These are phyloP conservation scores for Peromyscus eremicus DNA, from an alignment of 2,797 vertebrate species.

Conservation along the genomic window DNA sequence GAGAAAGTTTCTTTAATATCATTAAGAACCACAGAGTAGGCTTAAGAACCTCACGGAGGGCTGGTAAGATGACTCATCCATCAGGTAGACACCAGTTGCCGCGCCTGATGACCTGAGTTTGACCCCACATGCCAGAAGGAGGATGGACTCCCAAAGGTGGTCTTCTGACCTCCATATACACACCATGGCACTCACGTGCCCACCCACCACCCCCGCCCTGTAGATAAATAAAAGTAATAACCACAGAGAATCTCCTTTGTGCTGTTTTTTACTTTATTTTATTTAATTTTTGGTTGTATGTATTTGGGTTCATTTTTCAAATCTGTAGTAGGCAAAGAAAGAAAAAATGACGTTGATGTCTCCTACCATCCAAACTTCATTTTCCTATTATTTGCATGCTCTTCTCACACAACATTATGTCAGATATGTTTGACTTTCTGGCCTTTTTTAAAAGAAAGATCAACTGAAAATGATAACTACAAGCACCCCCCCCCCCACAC, in stretches of 20 bases:
- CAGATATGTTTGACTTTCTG: neutral
- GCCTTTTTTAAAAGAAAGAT: neutral
- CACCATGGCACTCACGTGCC: neutral
- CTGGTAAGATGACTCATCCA: neutral
- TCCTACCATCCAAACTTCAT: slow-evolving; percentile 31
- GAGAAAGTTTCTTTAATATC: neutral
- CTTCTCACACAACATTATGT: slow-evolving; percentile 9
- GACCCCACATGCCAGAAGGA: neutral
- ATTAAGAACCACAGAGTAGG: neutral
- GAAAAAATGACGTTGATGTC: neutral
- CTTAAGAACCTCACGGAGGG: neutral
- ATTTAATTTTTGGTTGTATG: neutral
- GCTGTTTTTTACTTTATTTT: neutral
- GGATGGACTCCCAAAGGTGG: neutral
- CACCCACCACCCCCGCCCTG: too few relatives aligned
- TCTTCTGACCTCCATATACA: neutral
- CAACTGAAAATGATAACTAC: slow-evolving; percentile 23
- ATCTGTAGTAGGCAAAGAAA: neutral
- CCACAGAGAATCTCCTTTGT: neutral
- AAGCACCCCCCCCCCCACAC: neutral
- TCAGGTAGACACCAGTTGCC: neutral
- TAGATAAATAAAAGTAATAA: neutral
- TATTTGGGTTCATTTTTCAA: neutral
- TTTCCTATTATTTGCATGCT: slow-evolving; percentile 27
- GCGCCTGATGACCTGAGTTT: neutral